Conservation (phyloP, 2,888 invertebrate genomes). For the Eubasilissa splendida region DNA sequence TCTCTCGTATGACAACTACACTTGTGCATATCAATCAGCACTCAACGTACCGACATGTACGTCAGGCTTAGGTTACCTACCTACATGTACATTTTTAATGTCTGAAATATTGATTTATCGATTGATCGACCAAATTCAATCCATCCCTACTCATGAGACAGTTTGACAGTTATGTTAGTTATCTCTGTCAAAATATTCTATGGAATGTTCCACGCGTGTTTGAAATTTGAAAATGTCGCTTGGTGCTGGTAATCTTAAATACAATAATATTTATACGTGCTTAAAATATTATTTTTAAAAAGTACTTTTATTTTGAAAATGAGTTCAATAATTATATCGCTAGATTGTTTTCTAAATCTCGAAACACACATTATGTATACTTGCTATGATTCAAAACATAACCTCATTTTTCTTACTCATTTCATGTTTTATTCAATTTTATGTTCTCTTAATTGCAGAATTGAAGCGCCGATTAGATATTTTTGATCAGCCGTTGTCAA, state of each 20-base stretch:
- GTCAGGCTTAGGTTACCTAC: no score
- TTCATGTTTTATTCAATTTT: neutral
- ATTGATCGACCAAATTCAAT: no score
- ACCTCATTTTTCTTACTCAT: slow-evolving; percentile 26
- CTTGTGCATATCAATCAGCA: no score
- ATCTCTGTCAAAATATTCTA: neutral
- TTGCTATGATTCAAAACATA: slow-evolving; percentile 26
- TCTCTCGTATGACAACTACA: no score
- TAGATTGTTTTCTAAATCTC: neutral
- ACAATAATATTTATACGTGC: neutral
- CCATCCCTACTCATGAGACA: no score
- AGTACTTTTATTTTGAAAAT: neutral
- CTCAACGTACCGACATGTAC: no score
- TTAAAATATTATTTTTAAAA: neutral
- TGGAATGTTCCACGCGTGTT: slow-evolving; percentile 10
- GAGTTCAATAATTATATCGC: neutral
- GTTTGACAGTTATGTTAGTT: neutral
- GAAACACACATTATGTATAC: neutral
- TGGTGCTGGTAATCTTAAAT: slow-evolving; percentile 36
- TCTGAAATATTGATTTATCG: no score
- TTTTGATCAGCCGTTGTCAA: slow-evolving; percentile 66
- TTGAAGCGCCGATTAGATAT: slow-evolving; percentile 69
- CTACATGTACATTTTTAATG: no score
- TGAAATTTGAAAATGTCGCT: slow-evolving; percentile 41
- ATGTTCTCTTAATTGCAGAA: slow-evolving; percentile 63